Conservation (phyloP, 23 tunicate genomes). For the Aplidium turbinatum region DNA sequence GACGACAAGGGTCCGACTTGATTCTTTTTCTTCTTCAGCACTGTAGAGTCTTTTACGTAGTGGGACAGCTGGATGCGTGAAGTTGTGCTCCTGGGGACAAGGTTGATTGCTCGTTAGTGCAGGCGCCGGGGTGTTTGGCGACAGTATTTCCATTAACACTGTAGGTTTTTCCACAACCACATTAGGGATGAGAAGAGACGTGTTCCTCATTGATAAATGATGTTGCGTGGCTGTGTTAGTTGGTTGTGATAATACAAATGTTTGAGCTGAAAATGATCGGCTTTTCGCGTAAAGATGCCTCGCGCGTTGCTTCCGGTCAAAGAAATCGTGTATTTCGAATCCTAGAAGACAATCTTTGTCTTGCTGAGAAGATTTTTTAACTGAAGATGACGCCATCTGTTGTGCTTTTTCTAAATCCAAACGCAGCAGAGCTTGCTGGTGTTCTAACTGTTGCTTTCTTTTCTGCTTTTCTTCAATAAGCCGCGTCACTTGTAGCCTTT, state of each 20-base stretch:
- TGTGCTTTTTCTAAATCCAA: background rate
- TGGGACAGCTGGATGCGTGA: background rate
- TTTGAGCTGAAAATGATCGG: background rate
- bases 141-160: background rate
- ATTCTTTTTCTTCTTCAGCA: background rate
- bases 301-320: conserved; percentile 20
- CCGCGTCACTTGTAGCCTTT: conserved; percentile 4
- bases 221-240: no score
- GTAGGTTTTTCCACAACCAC: no score
- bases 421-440: conserved; percentile 9
- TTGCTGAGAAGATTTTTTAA: no score
- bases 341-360: background rate
- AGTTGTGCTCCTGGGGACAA: background rate
- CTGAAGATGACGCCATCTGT: no score
- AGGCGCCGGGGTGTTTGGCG: background rate
- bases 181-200: no score
- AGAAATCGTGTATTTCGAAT: conserved; percentile 20
- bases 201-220: no score
- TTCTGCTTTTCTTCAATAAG: conserved; percentile 18
- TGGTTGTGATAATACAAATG: no score
- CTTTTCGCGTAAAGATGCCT: conserved; percentile 5
- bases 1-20: background rate
- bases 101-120: background rate
- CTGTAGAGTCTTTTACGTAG: background rate
- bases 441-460: conserved; percentile 10